A percentile compares a stretch with the other conserved stretches of the same genome.
phyloP scores from a whole-genome alignment of 1,140 invertebrate genomes.

The Pogonomyrmex californicus region DNA sequence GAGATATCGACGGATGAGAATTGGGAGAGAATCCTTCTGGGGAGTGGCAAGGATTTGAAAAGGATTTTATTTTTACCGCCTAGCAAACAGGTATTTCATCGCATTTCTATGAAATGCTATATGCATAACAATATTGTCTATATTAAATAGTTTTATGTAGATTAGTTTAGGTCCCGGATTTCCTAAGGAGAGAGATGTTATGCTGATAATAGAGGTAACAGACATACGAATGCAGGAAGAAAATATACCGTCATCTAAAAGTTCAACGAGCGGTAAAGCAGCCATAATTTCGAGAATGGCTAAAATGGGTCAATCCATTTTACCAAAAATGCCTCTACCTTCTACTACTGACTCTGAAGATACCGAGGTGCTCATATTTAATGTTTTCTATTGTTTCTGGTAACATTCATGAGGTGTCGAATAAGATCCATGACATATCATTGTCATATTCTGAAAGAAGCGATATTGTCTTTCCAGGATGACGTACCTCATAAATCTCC shows the following conservation, averaged over 20 bases:
- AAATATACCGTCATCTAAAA: constrained; percentile 55
- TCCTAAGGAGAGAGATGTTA: constrained; percentile 81
- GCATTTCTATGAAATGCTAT: not conserved
- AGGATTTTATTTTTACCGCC: constrained; percentile 81
- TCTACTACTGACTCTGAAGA: constrained; percentile 83
- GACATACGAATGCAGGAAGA: constrained; percentile 71
- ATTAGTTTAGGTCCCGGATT: constrained; percentile 83
- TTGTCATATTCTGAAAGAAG: constrained; percentile 24
- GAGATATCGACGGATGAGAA: constrained; percentile 81
- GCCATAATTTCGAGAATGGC: constrained; percentile 83
- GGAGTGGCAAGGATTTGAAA: constrained; percentile 73
- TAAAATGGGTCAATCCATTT: constrained; percentile 83
- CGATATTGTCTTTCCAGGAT: constrained; percentile 71
- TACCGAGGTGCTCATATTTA: constrained; percentile 76
- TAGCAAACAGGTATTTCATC: constrained; percentile 78
- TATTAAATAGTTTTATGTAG: constrained; percentile 71
- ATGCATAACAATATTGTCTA: not conserved
- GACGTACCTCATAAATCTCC: constrained; percentile 72
- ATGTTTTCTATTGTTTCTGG: constrained; percentile 15
- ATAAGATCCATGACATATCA: constrained; percentile 31
- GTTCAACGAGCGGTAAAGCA: constrained; percentile 75
- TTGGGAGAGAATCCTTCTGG: constrained; percentile 81
- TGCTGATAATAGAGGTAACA: constrained; percentile 80
- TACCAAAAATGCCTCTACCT: constrained; percentile 79
- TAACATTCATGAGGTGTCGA: not conserved